phyloP scores from a whole-genome alignment of 2,797 vertebrate genomes.

The Smutsia temminckii region DNA sequence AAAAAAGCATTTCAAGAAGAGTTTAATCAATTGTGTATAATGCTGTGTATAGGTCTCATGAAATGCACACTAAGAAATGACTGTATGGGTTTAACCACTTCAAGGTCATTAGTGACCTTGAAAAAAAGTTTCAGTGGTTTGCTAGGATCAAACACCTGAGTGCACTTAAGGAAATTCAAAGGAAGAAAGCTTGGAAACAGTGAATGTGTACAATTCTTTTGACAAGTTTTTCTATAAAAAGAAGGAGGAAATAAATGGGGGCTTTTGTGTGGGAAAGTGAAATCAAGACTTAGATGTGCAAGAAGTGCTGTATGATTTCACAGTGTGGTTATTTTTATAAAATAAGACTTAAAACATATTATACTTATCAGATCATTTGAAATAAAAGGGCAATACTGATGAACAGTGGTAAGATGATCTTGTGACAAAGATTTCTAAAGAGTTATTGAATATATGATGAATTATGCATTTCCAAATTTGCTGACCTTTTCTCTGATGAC shows the following conservation, averaged over 20 bases:
- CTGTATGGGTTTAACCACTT: background rate
- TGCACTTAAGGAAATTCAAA: background rate
- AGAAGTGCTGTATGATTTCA: background rate
- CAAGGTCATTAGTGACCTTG: background rate
- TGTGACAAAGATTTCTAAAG: background rate
- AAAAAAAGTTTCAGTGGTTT: background rate
- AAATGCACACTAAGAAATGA: background rate
- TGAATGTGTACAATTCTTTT: background rate
- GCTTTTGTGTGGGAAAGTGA: background rate
- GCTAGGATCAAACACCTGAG: background rate
- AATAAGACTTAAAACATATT: background rate
- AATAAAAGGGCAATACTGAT: background rate
- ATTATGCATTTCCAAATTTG: slow-evolving; percentile 56
- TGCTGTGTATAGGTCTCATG: background rate
- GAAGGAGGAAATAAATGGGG: background rate
- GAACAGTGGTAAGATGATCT: background rate
- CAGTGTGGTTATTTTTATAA: background rate
- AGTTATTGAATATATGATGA: slow-evolving; percentile 50
- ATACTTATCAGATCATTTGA: background rate
- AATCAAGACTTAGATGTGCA: background rate
- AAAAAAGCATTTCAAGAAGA: background rate
- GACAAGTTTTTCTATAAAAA: background rate
- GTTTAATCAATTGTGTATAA: background rate
- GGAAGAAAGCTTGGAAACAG: background rate
- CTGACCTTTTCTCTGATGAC: slow-evolving; percentile 60